Evolutionary conservation across 2,113 vertebrate genomes (phyloP), one percentile per base, ranked within the genome.

Genomic region (Suricata suricatta): DNA sequence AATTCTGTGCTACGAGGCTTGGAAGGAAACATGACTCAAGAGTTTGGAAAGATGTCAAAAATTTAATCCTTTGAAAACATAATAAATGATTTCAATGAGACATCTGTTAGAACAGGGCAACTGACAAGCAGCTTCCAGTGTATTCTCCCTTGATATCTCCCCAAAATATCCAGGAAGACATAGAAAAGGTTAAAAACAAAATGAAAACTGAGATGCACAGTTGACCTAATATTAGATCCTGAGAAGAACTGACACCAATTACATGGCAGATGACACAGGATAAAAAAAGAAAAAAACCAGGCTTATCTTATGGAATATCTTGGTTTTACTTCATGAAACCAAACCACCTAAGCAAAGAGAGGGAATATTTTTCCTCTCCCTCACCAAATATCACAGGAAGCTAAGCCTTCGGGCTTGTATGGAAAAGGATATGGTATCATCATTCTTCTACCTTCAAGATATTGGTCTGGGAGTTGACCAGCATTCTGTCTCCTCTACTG

Each of bases 31-130:
- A 64, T 15, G 33, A 80, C n/a, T 90, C 38, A 79, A 95, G 13
- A 11, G 4, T 54, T 84, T 84, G 68, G 38, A 35, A 84, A 91
- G 54, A 11, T 91, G 85, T 95, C 5, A 96, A 93, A 88, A 96
- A 50, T 82, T 50, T 96, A 91, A 88, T 85, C 17, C 44, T 85
- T 95, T 93, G 82, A 88, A 95, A 93, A 68, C 14, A 25, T 94
- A 80, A 88, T 90, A 97, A 90, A 88, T 82, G 54, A 76, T 93
- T 81, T n/a, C 71, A 96, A 29, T 57, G 21, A 85, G 27, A 84
- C 50, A 71, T 68, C 54, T 87, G 17, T 84, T 87, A 81, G 66
- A 71, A 50, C 25, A 81, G 41, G 31, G 90, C 69, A 81, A 81
- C 10, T 21, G 52, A 41, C 21, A 69, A 87, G 31, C 41, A 85